These are phyloP conservation scores for Lamellibrachia columna DNA, from an alignment of 2,888 invertebrate species.

Conservation along the genomic window DNA sequence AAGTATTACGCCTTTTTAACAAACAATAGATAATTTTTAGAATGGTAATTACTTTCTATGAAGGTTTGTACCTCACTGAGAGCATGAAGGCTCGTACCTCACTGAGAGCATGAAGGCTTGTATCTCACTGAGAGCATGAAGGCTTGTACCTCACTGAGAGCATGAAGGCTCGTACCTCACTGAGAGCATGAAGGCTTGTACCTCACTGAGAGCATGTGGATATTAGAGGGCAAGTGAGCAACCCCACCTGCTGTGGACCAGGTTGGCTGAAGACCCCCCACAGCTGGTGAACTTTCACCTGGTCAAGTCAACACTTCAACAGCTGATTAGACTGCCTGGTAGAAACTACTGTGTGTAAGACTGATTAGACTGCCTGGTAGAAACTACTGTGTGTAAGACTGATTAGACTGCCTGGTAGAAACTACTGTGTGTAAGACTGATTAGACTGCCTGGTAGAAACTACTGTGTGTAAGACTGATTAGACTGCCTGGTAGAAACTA, in stretches of 20 bases:
- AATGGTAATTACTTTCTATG: no score
- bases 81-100: no score
- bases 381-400: not conserved
- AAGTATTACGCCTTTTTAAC: no score
- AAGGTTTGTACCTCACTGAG: no score
- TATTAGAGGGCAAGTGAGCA: not conserved
- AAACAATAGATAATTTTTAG: no score
- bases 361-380: no score
- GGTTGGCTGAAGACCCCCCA: not conserved
- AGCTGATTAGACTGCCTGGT: not conserved
- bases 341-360: not conserved
- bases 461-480: not conserved
- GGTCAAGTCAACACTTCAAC: constrained; percentile 8
- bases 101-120: no score
- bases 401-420: not conserved
- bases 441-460: not conserved
- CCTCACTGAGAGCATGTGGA: not conserved
- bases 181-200: no score
- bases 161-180: no score
- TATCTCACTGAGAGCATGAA: no score
- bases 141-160: no score
- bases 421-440: not conserved
- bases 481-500: not conserved
- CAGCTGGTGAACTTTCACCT: not conserved
- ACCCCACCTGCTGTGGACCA: not conserved